These are phyloP conservation scores for Diplolepis rosae DNA, from an alignment of 2,888 invertebrate genomes.

Conservation along the genomic window DNA sequence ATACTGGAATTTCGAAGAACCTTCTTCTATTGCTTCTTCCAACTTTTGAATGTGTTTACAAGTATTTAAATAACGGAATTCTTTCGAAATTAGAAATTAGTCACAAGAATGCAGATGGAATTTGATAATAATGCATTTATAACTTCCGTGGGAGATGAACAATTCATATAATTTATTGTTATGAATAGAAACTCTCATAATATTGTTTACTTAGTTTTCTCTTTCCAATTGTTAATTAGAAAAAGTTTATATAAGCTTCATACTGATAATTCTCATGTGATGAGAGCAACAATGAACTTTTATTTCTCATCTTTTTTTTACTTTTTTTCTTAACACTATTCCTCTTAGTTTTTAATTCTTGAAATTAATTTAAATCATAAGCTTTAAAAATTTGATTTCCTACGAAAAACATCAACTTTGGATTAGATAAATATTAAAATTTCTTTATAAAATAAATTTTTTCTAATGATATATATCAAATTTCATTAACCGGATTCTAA, in stretches of 20 bases:
- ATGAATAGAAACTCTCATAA: constrained; percentile 1
- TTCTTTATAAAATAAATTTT: neutral
- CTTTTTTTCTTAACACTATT: neutral
- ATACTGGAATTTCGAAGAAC: neutral
- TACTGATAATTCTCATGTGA: neutral
- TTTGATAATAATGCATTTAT: neutral
- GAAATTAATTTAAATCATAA: too few relatives aligned
- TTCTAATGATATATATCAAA: neutral
- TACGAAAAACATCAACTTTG: too few relatives aligned
- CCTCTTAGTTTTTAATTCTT: neutral
- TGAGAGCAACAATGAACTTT: neutral
- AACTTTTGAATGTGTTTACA: too few relatives aligned
- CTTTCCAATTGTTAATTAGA: neutral
- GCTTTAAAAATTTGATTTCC: too few relatives aligned
- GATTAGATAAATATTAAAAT: constrained; percentile 1
- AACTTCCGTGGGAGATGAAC: constrained; percentile 13
- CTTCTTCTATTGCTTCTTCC: too few relatives aligned
- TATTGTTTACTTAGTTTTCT: neutral
- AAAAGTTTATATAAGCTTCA: neutral
- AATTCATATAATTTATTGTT: neutral
- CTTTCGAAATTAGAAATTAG: neutral
- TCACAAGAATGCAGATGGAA: neutral
- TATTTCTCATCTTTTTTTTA: neutral
- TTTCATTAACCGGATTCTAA: neutral
- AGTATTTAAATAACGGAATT: too few relatives aligned